These are phyloP conservation scores for Leptura quadrifasciata DNA, from an alignment of 2,888 invertebrate genomes.

Conservation along the genomic window DNA sequence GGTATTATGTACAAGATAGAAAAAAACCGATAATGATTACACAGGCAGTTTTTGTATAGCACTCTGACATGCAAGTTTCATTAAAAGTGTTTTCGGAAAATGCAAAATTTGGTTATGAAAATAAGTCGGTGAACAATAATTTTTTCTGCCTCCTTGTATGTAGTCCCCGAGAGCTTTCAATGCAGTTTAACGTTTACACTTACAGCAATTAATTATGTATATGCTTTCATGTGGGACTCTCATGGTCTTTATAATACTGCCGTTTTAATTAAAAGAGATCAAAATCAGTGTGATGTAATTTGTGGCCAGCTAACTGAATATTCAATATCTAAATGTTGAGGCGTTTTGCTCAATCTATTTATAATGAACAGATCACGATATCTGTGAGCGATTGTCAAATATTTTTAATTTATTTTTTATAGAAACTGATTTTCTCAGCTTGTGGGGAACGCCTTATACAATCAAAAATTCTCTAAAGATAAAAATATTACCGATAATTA, in stretches of 20 bases:
- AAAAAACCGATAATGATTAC: too few species aligned
- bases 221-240: not conserved
- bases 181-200: not conserved
- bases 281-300: not conserved
- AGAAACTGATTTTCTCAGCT: too few species aligned
- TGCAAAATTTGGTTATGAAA: too few species aligned
- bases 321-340: not conserved
- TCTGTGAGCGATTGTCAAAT: too few species aligned
- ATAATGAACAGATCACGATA: not conserved
- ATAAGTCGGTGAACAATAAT: not conserved
- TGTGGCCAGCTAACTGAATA: not conserved
- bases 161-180: not conserved
- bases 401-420: too few species aligned
- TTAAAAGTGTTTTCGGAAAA: too few species aligned
- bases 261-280: conserved; percentile 1
- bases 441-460: too few species aligned
- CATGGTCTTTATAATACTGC: not conserved
- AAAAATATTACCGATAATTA: too few species aligned
- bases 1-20: too few species aligned
- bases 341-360: not conserved
- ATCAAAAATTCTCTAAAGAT: too few species aligned
- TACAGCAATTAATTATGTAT: not conserved
- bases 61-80: too few species aligned
- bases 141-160: not conserved
- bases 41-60: too few species aligned